phyloP scores from a whole-genome alignment of 2,113 vertebrate species.

The Pterocles gutturalis region DNA sequence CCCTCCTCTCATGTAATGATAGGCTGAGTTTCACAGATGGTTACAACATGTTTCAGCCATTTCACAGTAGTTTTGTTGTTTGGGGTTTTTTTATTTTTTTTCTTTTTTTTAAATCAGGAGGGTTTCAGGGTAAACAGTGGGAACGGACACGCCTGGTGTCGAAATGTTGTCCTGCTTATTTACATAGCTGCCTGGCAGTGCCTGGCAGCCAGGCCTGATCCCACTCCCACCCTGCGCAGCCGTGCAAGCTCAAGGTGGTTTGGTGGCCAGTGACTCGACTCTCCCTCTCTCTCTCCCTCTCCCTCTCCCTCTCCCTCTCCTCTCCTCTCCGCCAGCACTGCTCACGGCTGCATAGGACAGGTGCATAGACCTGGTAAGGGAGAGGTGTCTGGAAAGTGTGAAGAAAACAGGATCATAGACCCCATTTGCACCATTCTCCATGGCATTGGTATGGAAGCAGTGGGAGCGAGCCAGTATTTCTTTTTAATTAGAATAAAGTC shows the following conservation, averaged over 20 bases:
- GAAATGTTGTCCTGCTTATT: conserved; percentile 2
- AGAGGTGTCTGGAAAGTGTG: neutral
- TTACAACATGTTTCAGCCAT: conserved; percentile 38
- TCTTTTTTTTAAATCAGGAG: neutral
- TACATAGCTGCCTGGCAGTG: neutral
- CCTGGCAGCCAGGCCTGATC: neutral
- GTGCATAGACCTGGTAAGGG: neutral
- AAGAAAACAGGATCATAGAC: neutral
- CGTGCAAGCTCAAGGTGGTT: neutral
- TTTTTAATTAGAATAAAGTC: neutral
- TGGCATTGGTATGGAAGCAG: neutral
- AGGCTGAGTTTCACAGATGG: conserved; percentile 11
- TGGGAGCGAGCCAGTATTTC: neutral
- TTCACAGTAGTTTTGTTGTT: neutral
- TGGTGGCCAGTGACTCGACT: neutral
- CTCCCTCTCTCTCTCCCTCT: neutral
- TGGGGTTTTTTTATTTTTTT: neutral
- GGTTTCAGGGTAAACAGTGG: neutral
- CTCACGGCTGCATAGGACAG: neutral
- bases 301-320: too few relatives aligned
- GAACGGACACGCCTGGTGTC: neutral
- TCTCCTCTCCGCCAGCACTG: neutral
- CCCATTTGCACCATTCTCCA: rapidly evolving
- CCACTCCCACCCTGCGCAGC: neutral
- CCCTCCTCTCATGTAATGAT: neutral